Evolutionary conservation across 2,113 vertebrate species (phyloP), one percentile per base, ranked within the genome.

Genomic region (Lycocorax pyrrhopterus): DNA sequence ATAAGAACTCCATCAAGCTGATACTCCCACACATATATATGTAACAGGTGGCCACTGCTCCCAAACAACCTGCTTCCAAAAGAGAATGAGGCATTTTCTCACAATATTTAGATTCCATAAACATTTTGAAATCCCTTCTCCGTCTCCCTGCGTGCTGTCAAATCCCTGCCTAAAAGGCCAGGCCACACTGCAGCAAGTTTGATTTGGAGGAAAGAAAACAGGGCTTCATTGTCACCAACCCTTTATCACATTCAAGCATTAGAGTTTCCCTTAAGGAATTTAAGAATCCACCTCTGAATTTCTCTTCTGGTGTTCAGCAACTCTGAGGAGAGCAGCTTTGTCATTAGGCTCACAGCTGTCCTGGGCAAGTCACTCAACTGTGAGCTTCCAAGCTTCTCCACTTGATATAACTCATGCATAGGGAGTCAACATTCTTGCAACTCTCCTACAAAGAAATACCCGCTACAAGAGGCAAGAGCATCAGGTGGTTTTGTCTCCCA

Each of bases 41-140:
- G 30, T 33, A 93, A 84, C 94, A 96, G 96, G 92, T 94, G 73
- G 89, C 37, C 37, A 47, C 47, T 62, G 80, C 44, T 87, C 52
- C 58, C 68, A 74, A 32, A 39, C 64, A 96, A 90, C 85, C 92
- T 96, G 95, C 89, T 93, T 39, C n/a, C 39, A 59, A 49, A 77
- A 92, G 29, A 82, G 32, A 79, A 55, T 29, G 41, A 87, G 49
- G 41, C n/a, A 16, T 73, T 87, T 94, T 72, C 66, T 82, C 30
- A 41, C 66, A 75, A 27, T 46, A 44, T 68, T 53, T 41, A 53
- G 44, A 33, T 53, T 26, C 29, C 56, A 11, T 44, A 37, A 74
- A 68, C 53, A 72, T 68, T 75, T 75, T 72, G 30, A 81, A 74
- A 75, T 43, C 58, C 33, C 30, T 84, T 18, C 30, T 87, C 16